Conservation (phyloP, 1,140 invertebrate genomes). For the Psix sp. region DNA sequence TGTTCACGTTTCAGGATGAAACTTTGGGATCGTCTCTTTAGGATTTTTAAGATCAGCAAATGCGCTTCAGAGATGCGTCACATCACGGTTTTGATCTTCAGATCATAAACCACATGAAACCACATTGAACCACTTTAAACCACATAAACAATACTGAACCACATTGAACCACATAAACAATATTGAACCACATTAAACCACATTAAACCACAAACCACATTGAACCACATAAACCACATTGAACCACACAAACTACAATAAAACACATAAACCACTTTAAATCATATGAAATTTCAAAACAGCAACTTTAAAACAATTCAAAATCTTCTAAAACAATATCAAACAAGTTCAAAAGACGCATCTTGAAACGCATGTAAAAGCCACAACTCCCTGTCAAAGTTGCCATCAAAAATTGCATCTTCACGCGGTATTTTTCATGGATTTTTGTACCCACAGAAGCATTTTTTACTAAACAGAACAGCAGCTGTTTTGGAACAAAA, state of each 20-base stretch:
- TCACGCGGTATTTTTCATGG: constrained; percentile 17
- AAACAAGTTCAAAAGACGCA: constrained; percentile 5
- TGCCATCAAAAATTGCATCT: constrained; percentile 38
- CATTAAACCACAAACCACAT: no score
- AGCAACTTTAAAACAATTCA: no score
- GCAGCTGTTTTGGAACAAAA: constrained; percentile 14
- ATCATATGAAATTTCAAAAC: no score
- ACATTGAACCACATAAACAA: no score
- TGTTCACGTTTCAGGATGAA: constrained; percentile 38
- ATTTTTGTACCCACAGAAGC: constrained; percentile 9
- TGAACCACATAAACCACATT: no score
- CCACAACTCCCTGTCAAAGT: constrained; percentile 27
- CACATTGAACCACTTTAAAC: no score
- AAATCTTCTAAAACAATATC: background rate
- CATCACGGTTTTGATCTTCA: no score
- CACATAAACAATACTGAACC: no score
- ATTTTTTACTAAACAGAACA: constrained; percentile 24
- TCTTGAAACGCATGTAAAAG: constrained; percentile 5
- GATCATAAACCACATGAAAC: no score
- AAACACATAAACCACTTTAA: no score
- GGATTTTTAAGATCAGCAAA: constrained; percentile 21
- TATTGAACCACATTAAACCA: no score
- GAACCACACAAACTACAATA: no score
- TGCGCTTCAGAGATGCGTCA: constrained; percentile 10
- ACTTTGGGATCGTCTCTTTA: constrained; percentile 47